Evolutionary conservation across 2,888 invertebrate species (phyloP), one percentile per base, ranked within the genome.

Genomic region (Ecliptopera silaceata): DNA sequence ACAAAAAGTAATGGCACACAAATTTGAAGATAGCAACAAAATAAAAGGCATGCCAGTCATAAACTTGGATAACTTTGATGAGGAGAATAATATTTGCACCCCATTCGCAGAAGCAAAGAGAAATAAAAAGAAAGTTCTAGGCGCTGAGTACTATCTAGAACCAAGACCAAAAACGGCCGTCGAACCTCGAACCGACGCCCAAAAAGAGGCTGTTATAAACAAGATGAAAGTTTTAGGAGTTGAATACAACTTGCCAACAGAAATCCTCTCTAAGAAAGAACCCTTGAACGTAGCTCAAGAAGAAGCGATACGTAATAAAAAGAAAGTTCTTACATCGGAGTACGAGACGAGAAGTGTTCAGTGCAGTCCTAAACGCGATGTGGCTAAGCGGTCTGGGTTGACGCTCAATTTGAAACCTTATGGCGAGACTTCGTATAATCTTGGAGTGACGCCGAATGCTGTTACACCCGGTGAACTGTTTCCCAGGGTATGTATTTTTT

Each of bases 171-270:
- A 59, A 36, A 32, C 39, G n/a, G 32, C 34, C 1, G 10, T 34
- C 0, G 79, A 80, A 63, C 83, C 88, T 0, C 74, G 65, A 59
- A 89, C 87, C 0, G 87, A 90, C 2, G 92, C 92, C 1, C 89
- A 94, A 55, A 93, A 91, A 11, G 93, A 93, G 53, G 94, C 94
- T 0, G 81, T 94, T 61, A 77, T 86, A 46, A 95, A 95, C 68
- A 94, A 93, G 75, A 71, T 93, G 15, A 94, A 92, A 77, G 88
- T 95, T 1, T 74, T 95, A 53, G 90, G 92, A 3, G 92, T 93
- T 0, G 94, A 95, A 73, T 94, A 92, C 63, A 93, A 92, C 49
- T 75, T 92, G 2, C 86, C 89, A 4, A 36, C 71, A 0, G 75
- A 77, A 61, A 55, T 57, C 11, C 8, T 62, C 11, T 42, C 55